A percentile compares a stretch with the other conserved stretches of the same genome.
These are phyloP conservation scores for Poicephalus meyeri DNA, from an alignment of 2,113 vertebrate species.

Conservation along the genomic window DNA sequence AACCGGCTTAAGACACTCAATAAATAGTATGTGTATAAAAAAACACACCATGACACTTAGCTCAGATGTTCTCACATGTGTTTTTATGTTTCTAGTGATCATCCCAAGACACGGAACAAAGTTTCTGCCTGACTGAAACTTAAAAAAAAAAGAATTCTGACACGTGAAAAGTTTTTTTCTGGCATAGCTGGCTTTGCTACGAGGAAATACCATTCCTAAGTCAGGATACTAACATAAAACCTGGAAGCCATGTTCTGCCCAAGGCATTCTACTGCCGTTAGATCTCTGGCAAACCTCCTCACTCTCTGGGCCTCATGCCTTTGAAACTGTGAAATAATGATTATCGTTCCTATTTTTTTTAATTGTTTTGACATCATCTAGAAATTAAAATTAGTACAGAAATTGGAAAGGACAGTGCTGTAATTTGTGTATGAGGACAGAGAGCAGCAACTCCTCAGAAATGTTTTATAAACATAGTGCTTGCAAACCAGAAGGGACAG, in stretches of 20 bases:
- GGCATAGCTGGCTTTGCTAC: not conserved
- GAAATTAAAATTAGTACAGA: not conserved
- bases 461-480: not conserved
- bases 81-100: not conserved
- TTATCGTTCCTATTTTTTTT: not conserved
- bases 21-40: not conserved
- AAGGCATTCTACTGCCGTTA: not conserved
- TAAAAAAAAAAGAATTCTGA: not conserved
- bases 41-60: not conserved
- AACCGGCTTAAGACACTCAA: not conserved
- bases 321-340: not conserved
- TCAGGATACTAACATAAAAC: not conserved
- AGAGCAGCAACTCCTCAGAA: not conserved
- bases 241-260: not conserved
- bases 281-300: not conserved
- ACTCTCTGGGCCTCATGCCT: not conserved
- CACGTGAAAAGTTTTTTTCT: not conserved
- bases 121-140: not conserved
- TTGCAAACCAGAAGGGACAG: not conserved
- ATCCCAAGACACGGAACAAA: not conserved
- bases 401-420: not conserved
- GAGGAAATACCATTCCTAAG: not conserved
- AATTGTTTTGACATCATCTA: not conserved
- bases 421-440: not conserved
- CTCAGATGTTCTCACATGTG: not conserved